These are phyloP conservation scores for Itoplectis maculator DNA, from an alignment of 2,888 invertebrate species.

Conservation along the genomic window DNA sequence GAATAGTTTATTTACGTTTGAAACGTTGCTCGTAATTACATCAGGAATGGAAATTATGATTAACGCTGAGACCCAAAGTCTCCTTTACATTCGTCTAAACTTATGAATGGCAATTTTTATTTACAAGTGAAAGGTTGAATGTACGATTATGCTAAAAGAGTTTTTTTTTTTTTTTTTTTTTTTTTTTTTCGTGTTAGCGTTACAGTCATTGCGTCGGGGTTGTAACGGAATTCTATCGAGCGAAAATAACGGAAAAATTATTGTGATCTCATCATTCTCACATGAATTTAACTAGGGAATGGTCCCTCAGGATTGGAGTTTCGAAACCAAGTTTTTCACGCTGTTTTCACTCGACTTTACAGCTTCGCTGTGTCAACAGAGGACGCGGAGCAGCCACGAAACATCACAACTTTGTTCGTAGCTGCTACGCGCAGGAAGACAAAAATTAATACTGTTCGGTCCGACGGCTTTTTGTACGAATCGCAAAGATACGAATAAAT, in stretches of 20 bases:
- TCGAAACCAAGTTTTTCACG: not conserved
- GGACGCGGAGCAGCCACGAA: not conserved
- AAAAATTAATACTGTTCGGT: constrained; percentile 75
- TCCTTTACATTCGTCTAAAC: constrained; percentile 70
- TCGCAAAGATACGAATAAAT: constrained; percentile 43
- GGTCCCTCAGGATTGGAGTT: not conserved
- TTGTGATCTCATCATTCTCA: constrained; percentile 5
- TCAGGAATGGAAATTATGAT: constrained; percentile 77
- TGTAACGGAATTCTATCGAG: constrained; percentile 20
- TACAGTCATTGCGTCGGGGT: constrained; percentile 19
- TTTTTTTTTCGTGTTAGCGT: constrained; percentile 23
- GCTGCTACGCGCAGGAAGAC: constrained; percentile 68
- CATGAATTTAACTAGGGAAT: constrained; percentile 5
- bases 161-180: constrained; percentile 23
- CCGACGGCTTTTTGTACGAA: constrained; percentile 68
- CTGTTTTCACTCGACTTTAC: constrained; percentile 34
- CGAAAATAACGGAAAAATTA: constrained; percentile 20
- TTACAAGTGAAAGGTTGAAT: constrained; percentile 70
- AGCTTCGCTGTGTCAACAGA: not conserved
- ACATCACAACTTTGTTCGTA: constrained; percentile 7
- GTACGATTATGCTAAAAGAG: constrained; percentile 45
- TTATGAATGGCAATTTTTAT: constrained; percentile 67
- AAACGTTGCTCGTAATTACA: constrained; percentile 76
- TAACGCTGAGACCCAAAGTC: constrained; percentile 55
- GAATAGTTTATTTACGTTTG: constrained; percentile 79